A percentile compares a stretch with the other conserved stretches of the same genome.
These are phyloP conservation scores for Goniozus legneri DNA, from an alignment of 1,140 invertebrate species.

Conservation along the genomic window DNA sequence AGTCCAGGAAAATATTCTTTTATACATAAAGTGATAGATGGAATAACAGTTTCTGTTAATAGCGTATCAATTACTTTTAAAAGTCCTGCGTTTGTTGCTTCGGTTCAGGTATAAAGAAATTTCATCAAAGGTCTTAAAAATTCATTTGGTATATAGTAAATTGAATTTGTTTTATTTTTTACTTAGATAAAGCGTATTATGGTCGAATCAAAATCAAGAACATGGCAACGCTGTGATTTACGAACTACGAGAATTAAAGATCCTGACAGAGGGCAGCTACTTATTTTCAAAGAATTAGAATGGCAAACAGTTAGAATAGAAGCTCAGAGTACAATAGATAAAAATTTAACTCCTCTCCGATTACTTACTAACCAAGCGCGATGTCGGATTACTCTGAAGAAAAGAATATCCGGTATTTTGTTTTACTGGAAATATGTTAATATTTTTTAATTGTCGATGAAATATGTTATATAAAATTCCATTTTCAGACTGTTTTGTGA, in stretches of 20 bases:
- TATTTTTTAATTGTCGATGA: not conserved
- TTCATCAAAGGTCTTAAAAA: not conserved
- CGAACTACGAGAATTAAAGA: slow-evolving; percentile 89
- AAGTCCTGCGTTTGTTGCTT: slow-evolving; percentile 90
- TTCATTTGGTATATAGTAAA: slow-evolving; percentile 12
- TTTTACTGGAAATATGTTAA: not conserved
- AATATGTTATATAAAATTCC: slow-evolving; percentile 9
- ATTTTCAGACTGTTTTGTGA: slow-evolving; percentile 82
- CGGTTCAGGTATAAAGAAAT: slow-evolving; percentile 73
- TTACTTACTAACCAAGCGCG: slow-evolving; percentile 92
- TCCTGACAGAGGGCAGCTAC: slow-evolving; percentile 76
- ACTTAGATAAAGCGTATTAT: slow-evolving; percentile 83
- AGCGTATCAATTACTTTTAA: slow-evolving; percentile 90
- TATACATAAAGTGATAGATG: slow-evolving; percentile 94
- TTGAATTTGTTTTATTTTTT: slow-evolving; percentile 16
- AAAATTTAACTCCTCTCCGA: slow-evolving; percentile 82
- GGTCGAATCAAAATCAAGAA: slow-evolving; percentile 89
- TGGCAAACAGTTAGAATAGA: slow-evolving; percentile 97
- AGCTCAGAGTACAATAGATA: slow-evolving; percentile 79
- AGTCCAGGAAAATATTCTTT: slow-evolving; percentile 79
- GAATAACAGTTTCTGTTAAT: slow-evolving; percentile 93
- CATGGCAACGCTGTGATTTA: slow-evolving; percentile 80
- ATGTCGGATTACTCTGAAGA: slow-evolving; percentile 95
- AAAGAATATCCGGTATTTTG: slow-evolving; percentile 74
- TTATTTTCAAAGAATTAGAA: slow-evolving; percentile 96